A percentile compares a stretch with the other conserved stretches of the same genome.
Evolutionary conservation across 2,797 vertebrate genomes (phyloP).

Genomic region (Meda fulgida): DNA sequence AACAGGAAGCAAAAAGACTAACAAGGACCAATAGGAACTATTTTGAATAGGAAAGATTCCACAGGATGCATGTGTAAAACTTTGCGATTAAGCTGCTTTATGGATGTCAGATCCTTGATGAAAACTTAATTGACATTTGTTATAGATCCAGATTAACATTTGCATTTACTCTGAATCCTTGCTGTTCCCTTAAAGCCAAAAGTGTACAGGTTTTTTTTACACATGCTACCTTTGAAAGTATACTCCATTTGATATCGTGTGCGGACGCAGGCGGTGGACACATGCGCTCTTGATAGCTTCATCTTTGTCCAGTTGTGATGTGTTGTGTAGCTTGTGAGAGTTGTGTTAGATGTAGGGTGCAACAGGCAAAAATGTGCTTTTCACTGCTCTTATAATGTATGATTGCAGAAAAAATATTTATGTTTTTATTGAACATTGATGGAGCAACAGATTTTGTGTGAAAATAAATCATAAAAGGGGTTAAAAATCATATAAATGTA

Average conservation of each 20-base stretch:
- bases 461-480: too few species aligned
- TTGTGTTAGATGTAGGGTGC: neutral
- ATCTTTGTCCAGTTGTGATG: neutral
- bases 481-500: too few species aligned
- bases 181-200: neutral
- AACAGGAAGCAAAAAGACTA: neutral
- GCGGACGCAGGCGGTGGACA: neutral
- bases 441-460: too few species aligned
- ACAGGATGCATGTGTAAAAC: neutral
- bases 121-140: neutral
- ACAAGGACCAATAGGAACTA: too few species aligned
- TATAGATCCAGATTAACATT: neutral
- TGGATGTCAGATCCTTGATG: neutral
- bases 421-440: neutral
- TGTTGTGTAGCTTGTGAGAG: slow-evolving; percentile 11
- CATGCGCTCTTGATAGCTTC: neutral
- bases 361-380: neutral
- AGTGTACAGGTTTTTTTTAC: neutral
- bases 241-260: neutral
- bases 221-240: neutral
- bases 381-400: neutral
- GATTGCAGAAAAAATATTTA: neutral
- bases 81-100: neutral
- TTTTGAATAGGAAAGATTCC: neutral
- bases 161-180: neutral